Evolutionary conservation across 2,797 vertebrate species (phyloP), one percentile per base, ranked within the genome.

Genomic region (Chaetophractus vellerosus): DNA sequence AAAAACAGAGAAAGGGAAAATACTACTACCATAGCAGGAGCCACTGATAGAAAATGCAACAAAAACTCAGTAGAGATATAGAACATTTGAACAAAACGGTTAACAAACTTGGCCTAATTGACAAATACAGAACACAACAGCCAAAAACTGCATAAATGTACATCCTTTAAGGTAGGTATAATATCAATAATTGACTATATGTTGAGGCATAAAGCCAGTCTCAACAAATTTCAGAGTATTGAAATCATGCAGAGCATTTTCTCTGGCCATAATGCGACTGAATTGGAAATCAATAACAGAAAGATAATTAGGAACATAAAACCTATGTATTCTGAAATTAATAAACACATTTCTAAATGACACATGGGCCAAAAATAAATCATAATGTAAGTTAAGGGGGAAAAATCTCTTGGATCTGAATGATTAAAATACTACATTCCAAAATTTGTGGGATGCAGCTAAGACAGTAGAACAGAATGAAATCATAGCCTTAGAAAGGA

Each of bases 1-100:
- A 81, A 61, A 36, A 69, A 28, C 19, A 93, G 33, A 87, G 26
- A 90, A 95, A 79, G 6, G 28, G 41, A 52, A 93, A 88, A 57
- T 50, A 15, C 36, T 57, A 28, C 9, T 87, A 31, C 52, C 14
- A 72, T 45, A 87, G 1, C 72, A 78, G 45, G 3, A 38, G 3
- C 59, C 80, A 88, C 19, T 59, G n/a, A 24, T 31, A 90, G 14
- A 5, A 68, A 94, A 81, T 23, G 1, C 24, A 68, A 33, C 10
- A 78, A 71, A 33, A 68, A 21, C 33, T 28, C 9, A 28, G 31
- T 55, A 59, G 89, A 92, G 45, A 61, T 15, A 41, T 0, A 75
- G 41, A 76, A 72, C 11, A 72, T 64, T 19, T 88, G 11, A 61
- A 80, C 26, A 69, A 75, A 16, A n/a, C 48, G 24, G 61, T 79